Conservation (phyloP, 2,113 vertebrate species). For the Vulpes ferrilata region DNA sequence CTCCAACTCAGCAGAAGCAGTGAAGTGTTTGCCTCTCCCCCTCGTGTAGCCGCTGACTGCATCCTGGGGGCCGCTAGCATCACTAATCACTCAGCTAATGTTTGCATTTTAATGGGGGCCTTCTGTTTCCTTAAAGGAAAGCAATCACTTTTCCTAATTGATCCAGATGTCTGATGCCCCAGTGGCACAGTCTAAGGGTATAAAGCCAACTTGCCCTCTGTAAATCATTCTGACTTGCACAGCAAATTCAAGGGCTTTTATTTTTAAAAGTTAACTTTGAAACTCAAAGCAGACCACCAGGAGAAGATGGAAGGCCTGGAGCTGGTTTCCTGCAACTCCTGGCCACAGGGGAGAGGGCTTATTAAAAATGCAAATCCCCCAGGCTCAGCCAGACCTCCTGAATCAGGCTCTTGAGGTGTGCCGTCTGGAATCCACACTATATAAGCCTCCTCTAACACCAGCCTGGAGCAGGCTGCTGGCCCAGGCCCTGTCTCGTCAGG, state of each 20-base stretch:
- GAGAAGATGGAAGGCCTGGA: not conserved
- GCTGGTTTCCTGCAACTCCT: not conserved
- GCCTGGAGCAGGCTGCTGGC: not conserved
- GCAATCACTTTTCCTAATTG: conserved; percentile 51
- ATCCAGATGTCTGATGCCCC: conserved; percentile 2
- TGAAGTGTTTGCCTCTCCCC: not conserved
- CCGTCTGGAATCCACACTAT: not conserved
- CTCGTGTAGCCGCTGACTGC: not conserved
- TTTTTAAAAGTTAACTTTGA: not conserved
- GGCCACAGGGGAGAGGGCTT: not conserved
- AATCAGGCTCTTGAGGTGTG: not conserved
- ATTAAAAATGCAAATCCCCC: not conserved
- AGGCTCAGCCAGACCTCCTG: not conserved
- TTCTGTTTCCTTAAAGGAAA: conserved; percentile 56
- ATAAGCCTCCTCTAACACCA: not conserved
- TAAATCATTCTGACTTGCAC: conserved; percentile 36
- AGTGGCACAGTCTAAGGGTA: not conserved
- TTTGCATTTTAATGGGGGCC: conserved; percentile 15
- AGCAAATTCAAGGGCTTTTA: not conserved
- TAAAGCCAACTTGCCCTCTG: not conserved
- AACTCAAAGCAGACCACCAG: not conserved
- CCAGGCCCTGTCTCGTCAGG: not conserved
- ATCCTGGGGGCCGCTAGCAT: not conserved
- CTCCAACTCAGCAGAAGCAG: not conserved
- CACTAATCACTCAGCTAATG: not conserved